These are phyloP conservation scores for Gambusia affinis DNA, from an alignment of 2,113 vertebrate species.

Conservation along the genomic window DNA sequence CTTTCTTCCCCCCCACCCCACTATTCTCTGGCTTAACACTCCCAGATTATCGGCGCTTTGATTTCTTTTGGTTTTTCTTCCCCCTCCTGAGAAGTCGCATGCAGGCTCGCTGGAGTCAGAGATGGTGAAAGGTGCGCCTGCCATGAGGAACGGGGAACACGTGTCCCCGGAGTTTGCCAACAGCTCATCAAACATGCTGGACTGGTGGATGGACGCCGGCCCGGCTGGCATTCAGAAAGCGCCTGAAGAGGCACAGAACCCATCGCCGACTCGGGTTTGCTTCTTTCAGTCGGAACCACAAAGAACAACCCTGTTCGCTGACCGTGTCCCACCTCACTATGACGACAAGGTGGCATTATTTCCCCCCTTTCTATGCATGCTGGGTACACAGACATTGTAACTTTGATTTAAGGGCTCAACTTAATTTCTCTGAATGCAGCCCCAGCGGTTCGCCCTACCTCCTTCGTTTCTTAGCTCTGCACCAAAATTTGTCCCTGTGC, in stretches of 20 bases:
- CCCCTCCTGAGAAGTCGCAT: slow-evolving; percentile 69
- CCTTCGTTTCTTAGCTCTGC: slow-evolving; percentile 77
- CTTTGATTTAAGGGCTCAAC: slow-evolving; percentile 56
- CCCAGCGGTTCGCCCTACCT: slow-evolving; percentile 60
- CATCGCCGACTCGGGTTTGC: slow-evolving; percentile 41
- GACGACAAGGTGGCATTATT: slow-evolving; percentile 26
- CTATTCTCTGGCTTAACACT: slow-evolving; percentile 65
- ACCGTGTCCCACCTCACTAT: not conserved
- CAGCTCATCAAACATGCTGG: slow-evolving; percentile 75
- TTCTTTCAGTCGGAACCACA: slow-evolving; percentile 28
- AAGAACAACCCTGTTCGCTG: slow-evolving; percentile 29
- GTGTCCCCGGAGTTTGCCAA: slow-evolving; percentile 73
- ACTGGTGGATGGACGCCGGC: slow-evolving; percentile 60
- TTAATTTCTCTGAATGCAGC: slow-evolving; percentile 68
- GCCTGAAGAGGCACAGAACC: slow-evolving; percentile 52
- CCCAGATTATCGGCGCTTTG: slow-evolving; percentile 75
- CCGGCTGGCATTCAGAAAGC: slow-evolving; percentile 54
- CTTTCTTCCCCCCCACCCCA: slow-evolving; percentile 48
- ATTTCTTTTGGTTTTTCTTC: slow-evolving; percentile 67
- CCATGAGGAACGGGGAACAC: slow-evolving; percentile 76
- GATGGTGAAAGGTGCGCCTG: slow-evolving; percentile 73
- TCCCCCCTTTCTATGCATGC: slow-evolving; percentile 12
- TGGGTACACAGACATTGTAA: slow-evolving; percentile 22
- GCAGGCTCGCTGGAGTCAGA: slow-evolving; percentile 65
- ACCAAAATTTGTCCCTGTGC: slow-evolving; percentile 85